Evolutionary conservation across 2,113 vertebrate species (phyloP).

Genomic region (Cariama cristata): DNA sequence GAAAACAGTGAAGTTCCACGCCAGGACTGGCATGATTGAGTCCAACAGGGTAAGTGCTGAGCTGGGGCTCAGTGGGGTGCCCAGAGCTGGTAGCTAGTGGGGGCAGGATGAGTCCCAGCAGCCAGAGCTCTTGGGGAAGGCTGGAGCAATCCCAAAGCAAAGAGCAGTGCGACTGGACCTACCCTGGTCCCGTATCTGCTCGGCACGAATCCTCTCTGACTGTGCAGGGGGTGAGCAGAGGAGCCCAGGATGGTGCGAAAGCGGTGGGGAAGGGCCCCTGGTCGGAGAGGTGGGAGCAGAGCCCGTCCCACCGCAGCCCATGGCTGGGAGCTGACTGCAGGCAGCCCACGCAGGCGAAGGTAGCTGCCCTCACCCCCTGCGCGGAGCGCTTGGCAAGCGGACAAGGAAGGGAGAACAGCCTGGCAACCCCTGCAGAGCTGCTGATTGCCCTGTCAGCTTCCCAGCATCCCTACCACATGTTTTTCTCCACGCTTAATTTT

Average conservation of each 20-base stretch:
- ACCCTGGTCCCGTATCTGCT: not conserved
- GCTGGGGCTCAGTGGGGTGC: not conserved
- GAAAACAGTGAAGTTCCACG: conserved; percentile 99
- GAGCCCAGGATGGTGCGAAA: not conserved
- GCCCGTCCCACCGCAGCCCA: not conserved
- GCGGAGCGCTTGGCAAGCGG: accelerated
- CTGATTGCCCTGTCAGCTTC: conserved; percentile 46
- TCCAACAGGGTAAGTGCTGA: conserved; percentile 92
- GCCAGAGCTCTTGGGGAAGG: not conserved
- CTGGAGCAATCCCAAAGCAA: not conserved
- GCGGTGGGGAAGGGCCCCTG: not conserved
- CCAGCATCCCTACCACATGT: conserved; percentile 64
- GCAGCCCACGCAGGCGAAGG: not conserved
- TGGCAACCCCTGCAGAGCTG: conserved; percentile 15
- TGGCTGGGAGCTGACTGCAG: not conserved
- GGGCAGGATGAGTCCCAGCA: not conserved
- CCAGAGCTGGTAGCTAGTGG: not conserved
- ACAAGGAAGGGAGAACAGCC: not conserved
- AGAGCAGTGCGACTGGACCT: not conserved
- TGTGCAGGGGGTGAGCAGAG: not conserved
- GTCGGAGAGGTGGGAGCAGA: not conserved
- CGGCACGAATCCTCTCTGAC: accelerated
- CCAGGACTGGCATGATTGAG: conserved; percentile 97
- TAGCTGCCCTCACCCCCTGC: not conserved
- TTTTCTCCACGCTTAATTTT: conserved; percentile 74